Conservation (phyloP, 2,888 invertebrate species). For the Cephus sareptanus region DNA sequence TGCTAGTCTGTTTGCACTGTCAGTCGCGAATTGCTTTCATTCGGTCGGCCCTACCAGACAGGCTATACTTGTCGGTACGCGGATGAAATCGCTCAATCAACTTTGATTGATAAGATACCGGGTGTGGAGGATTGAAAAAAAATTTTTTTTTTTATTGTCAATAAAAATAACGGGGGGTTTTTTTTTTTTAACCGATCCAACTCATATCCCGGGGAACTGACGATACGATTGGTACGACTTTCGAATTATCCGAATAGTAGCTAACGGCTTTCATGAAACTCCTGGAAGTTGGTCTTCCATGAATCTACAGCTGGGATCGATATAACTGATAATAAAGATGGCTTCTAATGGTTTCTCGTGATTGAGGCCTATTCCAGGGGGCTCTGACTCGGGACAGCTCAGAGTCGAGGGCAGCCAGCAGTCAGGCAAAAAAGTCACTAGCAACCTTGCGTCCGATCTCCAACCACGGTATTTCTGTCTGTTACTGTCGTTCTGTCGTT, state of each 20-base stretch:
- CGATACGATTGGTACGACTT: not conserved
- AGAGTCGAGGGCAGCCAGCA: not conserved
- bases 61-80: constrained; percentile 56
- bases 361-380: constrained; percentile 18
- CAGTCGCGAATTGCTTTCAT: constrained; percentile 62
- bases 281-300: not conserved
- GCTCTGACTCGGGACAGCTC: constrained; percentile 12
- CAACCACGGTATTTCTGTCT: not conserved
- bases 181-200: not conserved
- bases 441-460: not conserved
- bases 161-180: too few species aligned
- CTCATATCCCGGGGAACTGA: not conserved
- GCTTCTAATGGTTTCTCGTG: constrained; percentile 27
- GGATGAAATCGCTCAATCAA: constrained; percentile 61
- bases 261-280: not conserved
- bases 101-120: not conserved
- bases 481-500: not conserved
- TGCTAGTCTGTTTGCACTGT: constrained; percentile 65
- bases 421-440: not conserved
- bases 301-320: not conserved
- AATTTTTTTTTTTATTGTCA: not conserved
- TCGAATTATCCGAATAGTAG: not conserved
- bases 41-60: constrained; percentile 57
- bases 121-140: not conserved
- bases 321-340: constrained; percentile 29